A percentile compares a stretch with the other conserved stretches of the same genome.
These are phyloP conservation scores for Scaptomyza montana DNA, from an alignment of 1,140 invertebrate genomes.

Conservation along the genomic window DNA sequence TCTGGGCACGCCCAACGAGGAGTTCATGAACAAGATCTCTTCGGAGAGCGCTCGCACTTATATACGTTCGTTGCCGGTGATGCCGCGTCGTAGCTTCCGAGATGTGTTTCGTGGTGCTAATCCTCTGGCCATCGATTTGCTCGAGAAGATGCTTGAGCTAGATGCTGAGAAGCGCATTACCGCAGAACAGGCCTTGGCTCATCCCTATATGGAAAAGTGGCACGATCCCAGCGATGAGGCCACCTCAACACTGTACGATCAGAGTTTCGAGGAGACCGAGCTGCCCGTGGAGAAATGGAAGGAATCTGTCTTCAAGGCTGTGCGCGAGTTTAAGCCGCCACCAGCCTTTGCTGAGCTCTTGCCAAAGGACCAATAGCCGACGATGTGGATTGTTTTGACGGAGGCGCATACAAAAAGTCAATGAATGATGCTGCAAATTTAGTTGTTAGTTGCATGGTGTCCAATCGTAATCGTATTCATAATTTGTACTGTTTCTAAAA, in stretches of 20 bases:
- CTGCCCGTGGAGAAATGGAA: constrained; percentile 97
- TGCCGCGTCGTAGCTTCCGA: constrained; percentile 96
- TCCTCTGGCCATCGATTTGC: constrained; percentile 95
- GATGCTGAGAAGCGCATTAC: constrained; percentile 97
- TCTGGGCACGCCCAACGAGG: constrained; percentile 94
- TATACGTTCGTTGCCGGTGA: constrained; percentile 94
- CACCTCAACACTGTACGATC: constrained; percentile 93
- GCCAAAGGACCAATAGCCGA: constrained; percentile 60
- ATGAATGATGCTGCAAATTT: constrained; percentile 48
- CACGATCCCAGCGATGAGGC: constrained; percentile 97
- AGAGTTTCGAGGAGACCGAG: constrained; percentile 98
- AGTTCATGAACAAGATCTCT: constrained; percentile 97
- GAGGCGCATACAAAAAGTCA: constrained; percentile 17
- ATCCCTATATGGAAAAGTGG: constrained; percentile 94
- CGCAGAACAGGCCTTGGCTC: constrained; percentile 96
- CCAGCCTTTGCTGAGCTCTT: constrained; percentile 72
- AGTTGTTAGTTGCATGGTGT: constrained; percentile 25
- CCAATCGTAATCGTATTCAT: constrained; percentile 28
- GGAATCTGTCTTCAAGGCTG: constrained; percentile 92
- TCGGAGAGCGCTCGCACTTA: constrained; percentile 97
- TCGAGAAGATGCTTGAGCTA: constrained; percentile 97
- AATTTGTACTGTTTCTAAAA: constrained; percentile 51
- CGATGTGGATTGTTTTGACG: constrained; percentile 7
- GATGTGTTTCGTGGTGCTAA: constrained; percentile 96
- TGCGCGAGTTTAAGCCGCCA: constrained; percentile 89